Percentiles rank a stretch among this genome's conserved stretches.
These are phyloP conservation scores for Arrhamphus sclerolepis DNA, from an alignment of 2,797 vertebrate species.

Conservation along the genomic window DNA sequence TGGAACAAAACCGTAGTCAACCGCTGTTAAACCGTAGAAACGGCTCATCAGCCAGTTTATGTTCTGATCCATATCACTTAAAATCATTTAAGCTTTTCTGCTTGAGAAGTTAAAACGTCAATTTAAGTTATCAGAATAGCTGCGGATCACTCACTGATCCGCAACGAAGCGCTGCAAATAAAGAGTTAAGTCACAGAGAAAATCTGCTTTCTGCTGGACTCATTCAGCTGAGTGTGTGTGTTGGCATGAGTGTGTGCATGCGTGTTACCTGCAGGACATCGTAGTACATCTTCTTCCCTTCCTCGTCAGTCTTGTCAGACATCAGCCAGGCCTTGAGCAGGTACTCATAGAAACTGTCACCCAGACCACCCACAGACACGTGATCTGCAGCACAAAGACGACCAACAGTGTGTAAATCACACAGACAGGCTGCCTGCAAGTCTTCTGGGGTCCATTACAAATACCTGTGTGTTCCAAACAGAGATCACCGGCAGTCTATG, in stretches of 20 bases:
- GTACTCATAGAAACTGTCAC: constrained; percentile 99
- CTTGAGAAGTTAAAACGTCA: too few species aligned
- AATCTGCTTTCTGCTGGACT: too few species aligned
- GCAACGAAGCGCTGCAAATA: too few species aligned
- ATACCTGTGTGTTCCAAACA: background rate
- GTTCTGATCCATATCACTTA: too few species aligned
- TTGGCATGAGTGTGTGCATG: background rate
- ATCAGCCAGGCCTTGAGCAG: constrained; percentile 98
- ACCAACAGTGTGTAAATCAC: constrained; percentile 21
- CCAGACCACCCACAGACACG: constrained; percentile 94
- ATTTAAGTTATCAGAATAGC: too few species aligned
- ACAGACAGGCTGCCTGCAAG: background rate
- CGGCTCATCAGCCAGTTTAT: too few species aligned
- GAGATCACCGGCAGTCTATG: background rate
- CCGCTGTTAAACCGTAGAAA: too few species aligned
- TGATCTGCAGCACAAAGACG: constrained; percentile 86
- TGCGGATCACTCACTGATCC: too few species aligned
- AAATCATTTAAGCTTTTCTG: too few species aligned
- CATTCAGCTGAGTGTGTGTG: too few species aligned
- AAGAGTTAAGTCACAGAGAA: too few species aligned
- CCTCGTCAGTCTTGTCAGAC: constrained; percentile 94
- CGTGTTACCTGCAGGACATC: constrained; percentile 91
- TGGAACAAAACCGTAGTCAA: too few species aligned
- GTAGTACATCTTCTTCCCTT: constrained; percentile 96
- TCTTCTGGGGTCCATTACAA: constrained; percentile 6